Evolutionary conservation across 2,888 invertebrate genomes (phyloP).

Genomic region (Hydrotaea diabolus): DNA sequence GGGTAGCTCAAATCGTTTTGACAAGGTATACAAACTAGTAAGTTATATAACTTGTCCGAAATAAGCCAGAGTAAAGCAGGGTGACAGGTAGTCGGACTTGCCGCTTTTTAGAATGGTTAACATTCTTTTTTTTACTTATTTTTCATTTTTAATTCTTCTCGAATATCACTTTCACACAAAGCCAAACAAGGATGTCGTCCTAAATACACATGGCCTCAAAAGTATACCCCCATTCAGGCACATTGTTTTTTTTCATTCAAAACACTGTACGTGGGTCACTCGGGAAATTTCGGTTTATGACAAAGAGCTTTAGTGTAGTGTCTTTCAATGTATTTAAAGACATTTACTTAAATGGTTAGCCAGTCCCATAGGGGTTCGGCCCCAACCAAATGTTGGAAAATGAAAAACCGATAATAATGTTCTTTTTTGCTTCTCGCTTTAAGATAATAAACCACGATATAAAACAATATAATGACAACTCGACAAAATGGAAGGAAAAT

Average conservation of each 20-base stretch:
- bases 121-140: constrained; percentile 1
- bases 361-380: not conserved
- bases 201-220: constrained; percentile 23
- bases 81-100: not conserved
- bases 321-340: not conserved
- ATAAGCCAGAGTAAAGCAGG: not conserved
- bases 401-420: not conserved
- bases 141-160: constrained; percentile 2
- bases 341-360: not conserved
- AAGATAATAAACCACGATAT: not conserved
- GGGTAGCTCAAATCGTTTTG: no score
- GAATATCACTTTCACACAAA: constrained; percentile 13
- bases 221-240: not conserved
- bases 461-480: not conserved
- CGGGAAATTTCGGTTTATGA: constrained; percentile 12
- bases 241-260: not conserved
- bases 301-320: not conserved
- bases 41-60: no score
- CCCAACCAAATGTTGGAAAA: no score
- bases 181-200: not conserved
- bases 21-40: no score
- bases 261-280: constrained; percentile 1
- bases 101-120: not conserved
- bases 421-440: not conserved
- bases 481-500: no score